A percentile compares a stretch with the other conserved stretches of the same genome.
phyloP scores from a whole-genome alignment of 2,797 vertebrate genomes.

The Sebastes minor region DNA sequence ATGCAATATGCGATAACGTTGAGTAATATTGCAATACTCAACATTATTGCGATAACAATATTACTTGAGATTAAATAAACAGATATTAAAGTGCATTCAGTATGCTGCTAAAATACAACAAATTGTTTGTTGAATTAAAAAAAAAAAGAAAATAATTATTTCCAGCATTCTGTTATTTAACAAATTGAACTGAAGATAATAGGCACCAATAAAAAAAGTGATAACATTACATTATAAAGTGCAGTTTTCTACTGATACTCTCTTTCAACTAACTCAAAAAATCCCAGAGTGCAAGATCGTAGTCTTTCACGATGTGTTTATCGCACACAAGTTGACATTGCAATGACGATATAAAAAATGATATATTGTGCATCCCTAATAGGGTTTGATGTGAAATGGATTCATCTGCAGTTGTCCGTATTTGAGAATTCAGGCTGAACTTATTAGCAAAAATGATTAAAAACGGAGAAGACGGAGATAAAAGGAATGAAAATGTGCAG shows the following conservation, averaged over 20 bases:
- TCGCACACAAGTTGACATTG: too few relatives aligned
- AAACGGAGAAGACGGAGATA: background rate
- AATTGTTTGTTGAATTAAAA: background rate
- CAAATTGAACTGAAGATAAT: background rate
- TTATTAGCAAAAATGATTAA: background rate
- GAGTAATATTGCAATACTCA: too few relatives aligned
- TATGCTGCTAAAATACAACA: background rate
- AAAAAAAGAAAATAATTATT: too few relatives aligned
- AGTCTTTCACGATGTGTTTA: too few relatives aligned
- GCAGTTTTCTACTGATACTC: background rate
- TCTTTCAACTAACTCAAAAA: too few relatives aligned
- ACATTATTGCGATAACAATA: too few relatives aligned
- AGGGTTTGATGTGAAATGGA: fast-evolving
- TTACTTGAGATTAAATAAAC: too few relatives aligned
- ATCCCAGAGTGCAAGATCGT: too few relatives aligned
- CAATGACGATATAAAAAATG: too few relatives aligned
- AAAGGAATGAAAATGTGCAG: background rate
- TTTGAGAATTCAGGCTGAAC: background rate
- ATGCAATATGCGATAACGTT: too few relatives aligned
- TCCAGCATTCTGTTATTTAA: background rate
- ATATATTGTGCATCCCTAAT: too few relatives aligned
- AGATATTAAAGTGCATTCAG: too few relatives aligned
- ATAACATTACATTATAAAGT: background rate
- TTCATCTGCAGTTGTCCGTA: background rate
- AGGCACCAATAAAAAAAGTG: background rate